phyloP scores from a whole-genome alignment of 2,797 vertebrate species.

The Myotis planiceps region DNA sequence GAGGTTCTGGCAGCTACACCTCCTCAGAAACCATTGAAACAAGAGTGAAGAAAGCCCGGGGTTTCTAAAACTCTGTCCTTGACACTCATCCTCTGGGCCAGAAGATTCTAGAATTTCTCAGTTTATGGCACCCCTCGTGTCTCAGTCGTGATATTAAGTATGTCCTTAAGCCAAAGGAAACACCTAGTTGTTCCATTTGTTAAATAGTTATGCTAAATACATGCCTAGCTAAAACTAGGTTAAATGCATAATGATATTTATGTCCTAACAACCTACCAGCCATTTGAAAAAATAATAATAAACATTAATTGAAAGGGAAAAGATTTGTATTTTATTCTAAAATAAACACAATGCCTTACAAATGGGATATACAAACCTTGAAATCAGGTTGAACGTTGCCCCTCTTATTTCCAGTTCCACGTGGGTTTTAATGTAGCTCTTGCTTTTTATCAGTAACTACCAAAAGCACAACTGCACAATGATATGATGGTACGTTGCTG shows the following conservation, averaged over 20 bases:
- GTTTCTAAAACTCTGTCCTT: background rate
- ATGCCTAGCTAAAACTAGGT: background rate
- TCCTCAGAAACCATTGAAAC: background rate
- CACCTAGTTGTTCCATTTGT: background rate
- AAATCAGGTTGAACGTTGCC: background rate
- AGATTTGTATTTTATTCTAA: background rate
- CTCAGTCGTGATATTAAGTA: background rate
- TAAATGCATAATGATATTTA: background rate
- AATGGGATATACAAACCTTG: background rate
- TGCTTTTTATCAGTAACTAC: background rate
- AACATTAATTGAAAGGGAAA: background rate
- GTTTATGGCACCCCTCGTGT: background rate
- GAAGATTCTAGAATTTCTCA: background rate
- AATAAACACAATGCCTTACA: background rate
- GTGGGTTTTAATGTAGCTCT: background rate
- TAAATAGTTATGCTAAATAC: background rate
- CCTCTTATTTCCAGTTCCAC: background rate
- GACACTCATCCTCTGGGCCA: background rate
- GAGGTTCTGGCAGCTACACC: background rate
- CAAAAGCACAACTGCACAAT: background rate
- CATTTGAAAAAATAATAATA: background rate
- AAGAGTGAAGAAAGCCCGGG: background rate
- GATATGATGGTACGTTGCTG: fast-evolving
- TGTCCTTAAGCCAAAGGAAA: background rate
- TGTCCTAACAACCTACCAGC: background rate